These are phyloP conservation scores for Trogon melanurus DNA, from an alignment of 2,113 vertebrate species.

Conservation along the genomic window DNA sequence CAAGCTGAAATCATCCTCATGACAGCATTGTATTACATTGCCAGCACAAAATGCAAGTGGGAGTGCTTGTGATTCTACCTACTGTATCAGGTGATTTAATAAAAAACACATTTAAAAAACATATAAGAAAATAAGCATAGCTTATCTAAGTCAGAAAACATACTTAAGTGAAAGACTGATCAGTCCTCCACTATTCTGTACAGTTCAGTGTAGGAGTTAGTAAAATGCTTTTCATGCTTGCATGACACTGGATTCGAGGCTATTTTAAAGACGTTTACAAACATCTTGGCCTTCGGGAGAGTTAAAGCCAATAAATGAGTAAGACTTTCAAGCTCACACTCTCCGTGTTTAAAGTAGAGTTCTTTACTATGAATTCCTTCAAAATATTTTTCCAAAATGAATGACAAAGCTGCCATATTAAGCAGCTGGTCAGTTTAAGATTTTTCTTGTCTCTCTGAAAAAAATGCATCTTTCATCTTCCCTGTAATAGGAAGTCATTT, in stretches of 20 bases:
- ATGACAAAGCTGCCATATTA: not conserved
- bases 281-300: not conserved
- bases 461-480: not conserved
- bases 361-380: conserved; percentile 35
- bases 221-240: not conserved
- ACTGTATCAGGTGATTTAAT: not conserved
- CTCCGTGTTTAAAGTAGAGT: conserved; percentile 19
- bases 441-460: conserved; percentile 16
- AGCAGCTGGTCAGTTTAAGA: conserved; percentile 14
- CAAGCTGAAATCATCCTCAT: not conserved
- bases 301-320: not conserved
- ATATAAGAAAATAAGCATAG: not conserved
- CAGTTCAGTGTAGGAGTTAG: not conserved
- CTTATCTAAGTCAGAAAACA: not conserved
- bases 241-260: not conserved
- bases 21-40: not conserved
- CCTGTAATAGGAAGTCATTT: not conserved
- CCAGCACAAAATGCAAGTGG: not conserved
- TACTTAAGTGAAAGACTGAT: not conserved
- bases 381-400: conserved; percentile 17
- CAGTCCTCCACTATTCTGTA: not conserved
- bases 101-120: not conserved
- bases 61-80: not conserved
- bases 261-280: not conserved
- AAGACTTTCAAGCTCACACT: not conserved